Evolutionary conservation across 1,140 invertebrate genomes (phyloP).

Genomic region (Drosophila jambulina): DNA sequence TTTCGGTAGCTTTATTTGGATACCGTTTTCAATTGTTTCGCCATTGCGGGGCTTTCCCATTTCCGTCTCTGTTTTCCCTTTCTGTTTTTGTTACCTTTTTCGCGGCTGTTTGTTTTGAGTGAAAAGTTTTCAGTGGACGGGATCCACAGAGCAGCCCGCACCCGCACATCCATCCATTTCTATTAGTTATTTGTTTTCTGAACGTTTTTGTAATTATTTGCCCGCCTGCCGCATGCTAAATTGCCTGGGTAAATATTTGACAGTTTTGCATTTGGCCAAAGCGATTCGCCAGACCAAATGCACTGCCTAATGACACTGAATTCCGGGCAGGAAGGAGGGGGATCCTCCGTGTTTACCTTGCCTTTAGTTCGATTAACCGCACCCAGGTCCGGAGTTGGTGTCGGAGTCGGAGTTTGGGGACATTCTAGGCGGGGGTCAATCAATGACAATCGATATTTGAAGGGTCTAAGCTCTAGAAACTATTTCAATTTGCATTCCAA

Average conservation of each 20-base stretch:
- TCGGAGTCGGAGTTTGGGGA: neutral
- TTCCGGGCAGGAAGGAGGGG: neutral
- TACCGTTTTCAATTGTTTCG: conserved; percentile 61
- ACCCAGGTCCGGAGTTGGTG: conserved; percentile 20
- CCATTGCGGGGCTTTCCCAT: conserved; percentile 35
- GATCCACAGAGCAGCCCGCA: neutral
- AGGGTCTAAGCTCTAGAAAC: conserved; percentile 1
- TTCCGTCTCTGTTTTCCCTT: conserved; percentile 37
- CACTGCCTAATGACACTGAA: conserved; percentile 43
- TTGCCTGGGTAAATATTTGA: conserved; percentile 82
- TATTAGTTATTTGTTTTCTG: conserved; percentile 82
- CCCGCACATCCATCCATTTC: conserved; percentile 59
- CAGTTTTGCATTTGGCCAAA: conserved; percentile 78
- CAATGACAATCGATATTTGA: conserved; percentile 13
- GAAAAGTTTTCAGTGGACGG: conserved; percentile 27
- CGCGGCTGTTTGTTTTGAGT: conserved; percentile 44
- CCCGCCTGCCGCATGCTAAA: conserved; percentile 80
- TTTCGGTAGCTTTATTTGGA: conserved; percentile 47
- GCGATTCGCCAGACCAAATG: conserved; percentile 40
- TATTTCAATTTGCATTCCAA: conserved; percentile 63
- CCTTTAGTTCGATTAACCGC: conserved; percentile 74
- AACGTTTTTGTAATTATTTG: conserved; percentile 84
- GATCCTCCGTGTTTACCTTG: conserved; percentile 59
- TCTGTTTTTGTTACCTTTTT: conserved; percentile 56
- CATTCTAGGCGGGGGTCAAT: conserved; percentile 2